Percentiles rank a stretch among this genome's conserved stretches.
phyloP scores from a whole-genome alignment of 2,797 vertebrate species.

The Enteromius paludinosus region DNA sequence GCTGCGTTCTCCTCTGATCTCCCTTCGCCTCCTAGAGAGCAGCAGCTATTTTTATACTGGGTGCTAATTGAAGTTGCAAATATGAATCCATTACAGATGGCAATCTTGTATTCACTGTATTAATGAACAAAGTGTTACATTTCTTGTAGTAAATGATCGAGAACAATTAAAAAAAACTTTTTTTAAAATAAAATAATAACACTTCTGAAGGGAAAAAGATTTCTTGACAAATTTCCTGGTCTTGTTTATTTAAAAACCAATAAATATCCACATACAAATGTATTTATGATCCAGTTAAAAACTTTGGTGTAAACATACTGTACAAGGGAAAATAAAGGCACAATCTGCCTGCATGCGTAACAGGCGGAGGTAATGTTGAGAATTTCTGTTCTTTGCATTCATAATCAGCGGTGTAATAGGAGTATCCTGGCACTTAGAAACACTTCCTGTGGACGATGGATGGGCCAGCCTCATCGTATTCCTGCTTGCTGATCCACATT shows the following conservation, averaged over 20 bases:
- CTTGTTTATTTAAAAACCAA: slow-evolving; percentile 88
- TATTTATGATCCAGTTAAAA: slow-evolving; percentile 71
- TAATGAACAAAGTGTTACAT: not conserved
- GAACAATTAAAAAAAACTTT: not conserved
- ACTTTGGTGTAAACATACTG: slow-evolving; percentile 87
- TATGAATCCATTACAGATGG: slow-evolving; percentile 15
- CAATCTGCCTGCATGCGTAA: slow-evolving; percentile 60
- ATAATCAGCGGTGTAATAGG: not conserved
- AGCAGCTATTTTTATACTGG: slow-evolving; percentile 38
- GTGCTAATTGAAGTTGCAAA: slow-evolving; percentile 46
- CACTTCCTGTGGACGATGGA: slow-evolving; percentile 85
- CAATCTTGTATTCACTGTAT: not conserved
- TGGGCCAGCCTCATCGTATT: slow-evolving; percentile 81
- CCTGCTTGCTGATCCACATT: slow-evolving; percentile 92
- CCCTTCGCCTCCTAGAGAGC: slow-evolving; percentile 12
- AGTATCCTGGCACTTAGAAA: slow-evolving; percentile 58
- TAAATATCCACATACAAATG: slow-evolving; percentile 70
- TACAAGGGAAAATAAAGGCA: slow-evolving; percentile 79
- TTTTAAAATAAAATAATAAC: not conserved
- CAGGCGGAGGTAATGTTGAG: slow-evolving; percentile 58
- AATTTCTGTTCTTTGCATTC: slow-evolving; percentile 25
- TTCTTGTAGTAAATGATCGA: not conserved
- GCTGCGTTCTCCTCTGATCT: slow-evolving; percentile 1
- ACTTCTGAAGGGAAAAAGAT: not conserved
- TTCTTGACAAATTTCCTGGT: slow-evolving; percentile 47